These are phyloP conservation scores for Parascotia fuliginaria DNA, from an alignment of 2,888 invertebrate species.

Conservation along the genomic window DNA sequence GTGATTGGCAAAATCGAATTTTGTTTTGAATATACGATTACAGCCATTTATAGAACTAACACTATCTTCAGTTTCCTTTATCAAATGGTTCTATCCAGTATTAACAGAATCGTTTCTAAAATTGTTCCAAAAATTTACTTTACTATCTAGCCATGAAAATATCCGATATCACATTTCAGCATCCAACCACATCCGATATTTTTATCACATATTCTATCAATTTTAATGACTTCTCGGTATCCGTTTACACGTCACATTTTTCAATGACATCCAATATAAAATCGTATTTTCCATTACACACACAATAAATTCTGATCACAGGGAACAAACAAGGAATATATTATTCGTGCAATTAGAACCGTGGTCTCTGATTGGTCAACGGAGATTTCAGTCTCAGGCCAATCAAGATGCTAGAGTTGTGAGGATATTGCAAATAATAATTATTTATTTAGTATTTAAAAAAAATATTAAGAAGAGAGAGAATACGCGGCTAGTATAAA, in stretches of 20 bases:
- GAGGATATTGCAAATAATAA: conserved; percentile 35
- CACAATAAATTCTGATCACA: conserved; percentile 38
- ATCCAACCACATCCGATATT: conserved; percentile 8
- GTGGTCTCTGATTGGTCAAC: conserved; percentile 61
- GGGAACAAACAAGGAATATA: conserved; percentile 47
- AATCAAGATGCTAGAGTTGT: conserved; percentile 34
- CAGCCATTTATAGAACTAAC: no score
- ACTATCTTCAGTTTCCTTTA: no score
- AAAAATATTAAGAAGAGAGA: no score
- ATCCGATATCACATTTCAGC: conserved; percentile 23
- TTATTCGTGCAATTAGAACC: conserved; percentile 59
- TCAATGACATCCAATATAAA: conserved; percentile 7
- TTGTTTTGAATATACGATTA: no score
- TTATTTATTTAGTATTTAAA: no score
- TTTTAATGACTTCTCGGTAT: conserved; percentile 3
- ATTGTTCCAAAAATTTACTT: not conserved
- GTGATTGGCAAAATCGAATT: no score
- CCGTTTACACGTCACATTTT: conserved; percentile 2
- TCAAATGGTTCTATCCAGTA: no score
- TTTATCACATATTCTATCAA: conserved; percentile 10
- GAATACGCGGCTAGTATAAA: no score
- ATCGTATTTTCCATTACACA: conserved; percentile 13
- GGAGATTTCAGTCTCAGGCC: conserved; percentile 55
- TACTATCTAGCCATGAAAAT: conserved; percentile 2
- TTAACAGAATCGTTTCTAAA: no score